phyloP scores from a whole-genome alignment of 2,888 invertebrate genomes.

The Drosophila ezoana region DNA sequence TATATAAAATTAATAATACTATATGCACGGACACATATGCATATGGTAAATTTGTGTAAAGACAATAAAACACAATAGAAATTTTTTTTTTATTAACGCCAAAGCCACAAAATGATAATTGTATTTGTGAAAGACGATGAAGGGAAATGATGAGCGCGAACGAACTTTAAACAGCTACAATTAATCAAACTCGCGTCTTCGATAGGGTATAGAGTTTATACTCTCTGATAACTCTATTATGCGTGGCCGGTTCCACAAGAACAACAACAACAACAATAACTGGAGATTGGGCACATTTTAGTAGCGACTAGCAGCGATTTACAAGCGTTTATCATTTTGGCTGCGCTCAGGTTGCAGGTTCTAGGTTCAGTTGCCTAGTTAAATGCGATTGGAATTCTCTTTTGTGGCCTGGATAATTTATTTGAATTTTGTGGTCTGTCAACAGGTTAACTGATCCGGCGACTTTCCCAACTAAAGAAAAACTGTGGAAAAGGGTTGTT shows the following conservation, averaged over 20 bases:
- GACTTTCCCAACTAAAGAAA: slow-evolving; percentile 25
- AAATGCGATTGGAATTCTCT: slow-evolving; percentile 70
- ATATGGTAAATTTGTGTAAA: slow-evolving; percentile 36
- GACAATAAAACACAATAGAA: slow-evolving; percentile 66
- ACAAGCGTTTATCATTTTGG: slow-evolving; percentile 74
- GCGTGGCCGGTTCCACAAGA: slow-evolving; percentile 22
- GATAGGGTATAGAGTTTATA: background rate
- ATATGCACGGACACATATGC: slow-evolving; percentile 1
- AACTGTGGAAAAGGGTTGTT: slow-evolving; percentile 48
- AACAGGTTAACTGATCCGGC: slow-evolving; percentile 72
- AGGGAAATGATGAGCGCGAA: slow-evolving; percentile 74
- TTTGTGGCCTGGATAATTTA: slow-evolving; percentile 49
- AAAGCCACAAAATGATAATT: slow-evolving; percentile 75
- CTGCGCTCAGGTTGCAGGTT: slow-evolving; percentile 9
- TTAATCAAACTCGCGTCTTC: slow-evolving; percentile 68
- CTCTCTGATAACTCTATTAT: slow-evolving; percentile 73
- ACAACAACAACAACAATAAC: slow-evolving; percentile 12
- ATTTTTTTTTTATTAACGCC: slow-evolving; percentile 50
- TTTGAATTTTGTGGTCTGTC: slow-evolving; percentile 66
- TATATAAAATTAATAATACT: slow-evolving; percentile 53
- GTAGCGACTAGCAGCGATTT: slow-evolving; percentile 73
- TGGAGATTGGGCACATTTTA: slow-evolving; percentile 48
- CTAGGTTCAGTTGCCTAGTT: slow-evolving; percentile 43
- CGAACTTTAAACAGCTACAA: slow-evolving; percentile 61
- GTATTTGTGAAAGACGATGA: slow-evolving; percentile 70